phyloP scores from a whole-genome alignment of 1,140 invertebrate species.

The Drosophila erecta region DNA sequence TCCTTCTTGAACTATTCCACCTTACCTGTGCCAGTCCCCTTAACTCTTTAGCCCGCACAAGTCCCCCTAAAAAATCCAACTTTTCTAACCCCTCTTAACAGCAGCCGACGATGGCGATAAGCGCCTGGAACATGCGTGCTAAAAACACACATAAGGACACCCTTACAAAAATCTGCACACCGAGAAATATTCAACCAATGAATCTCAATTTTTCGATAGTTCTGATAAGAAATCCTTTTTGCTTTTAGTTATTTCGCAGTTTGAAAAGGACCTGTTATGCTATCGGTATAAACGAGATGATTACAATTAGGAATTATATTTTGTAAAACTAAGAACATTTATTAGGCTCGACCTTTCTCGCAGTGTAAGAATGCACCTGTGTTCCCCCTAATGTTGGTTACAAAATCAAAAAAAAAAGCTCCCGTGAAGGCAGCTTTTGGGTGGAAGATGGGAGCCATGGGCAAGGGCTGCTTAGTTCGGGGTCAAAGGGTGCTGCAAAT shows the following conservation, averaged over 20 bases:
- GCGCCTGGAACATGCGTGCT: constrained; percentile 76
- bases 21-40: neutral
- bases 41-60: constrained; percentile 20
- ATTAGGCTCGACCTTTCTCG: neutral
- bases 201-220: neutral
- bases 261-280: no score
- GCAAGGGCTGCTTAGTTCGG: constrained; percentile 1
- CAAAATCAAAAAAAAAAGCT: constrained; percentile 25
- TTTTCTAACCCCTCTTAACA: constrained; percentile 31
- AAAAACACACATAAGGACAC: constrained; percentile 53
- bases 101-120: constrained; percentile 65
- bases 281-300: no score
- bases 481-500: constrained; percentile 44
- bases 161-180: neutral
- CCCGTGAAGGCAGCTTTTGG: neutral
- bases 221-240: no score
- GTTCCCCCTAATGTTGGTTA: constrained; percentile 19
- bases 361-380: constrained; percentile 34
- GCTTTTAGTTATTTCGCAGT: no score
- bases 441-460: neutral
- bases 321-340: no score
- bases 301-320: no score
- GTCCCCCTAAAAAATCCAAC: neutral
- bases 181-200: neutral
- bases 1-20: neutral